phyloP scores from a whole-genome alignment of 2,888 invertebrate species.

The Sthenelais limicola region DNA sequence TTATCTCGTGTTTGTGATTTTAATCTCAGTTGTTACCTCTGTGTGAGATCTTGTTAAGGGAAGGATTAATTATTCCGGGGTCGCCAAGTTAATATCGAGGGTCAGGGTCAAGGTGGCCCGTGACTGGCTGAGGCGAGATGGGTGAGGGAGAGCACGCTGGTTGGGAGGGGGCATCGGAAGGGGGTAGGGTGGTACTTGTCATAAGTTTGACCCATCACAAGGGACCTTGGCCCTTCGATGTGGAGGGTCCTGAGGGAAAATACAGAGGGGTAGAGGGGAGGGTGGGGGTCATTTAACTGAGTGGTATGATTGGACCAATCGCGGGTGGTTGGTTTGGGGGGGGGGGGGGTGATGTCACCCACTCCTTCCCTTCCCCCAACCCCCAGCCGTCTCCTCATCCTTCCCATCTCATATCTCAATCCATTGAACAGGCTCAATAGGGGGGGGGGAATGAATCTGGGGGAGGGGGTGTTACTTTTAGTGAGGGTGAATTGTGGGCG shows the following conservation, averaged over 20 bases:
- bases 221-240: too few species aligned
- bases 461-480: too few species aligned
- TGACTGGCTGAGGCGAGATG: too few species aligned
- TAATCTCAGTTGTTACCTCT: too few species aligned
- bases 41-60: conserved; percentile 17
- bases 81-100: conserved; percentile 2
- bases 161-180: background rate
- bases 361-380: conserved; percentile 6
- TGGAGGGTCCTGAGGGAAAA: background rate
- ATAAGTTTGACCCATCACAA: conserved; percentile 11
- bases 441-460: too few species aligned
- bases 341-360: background rate
- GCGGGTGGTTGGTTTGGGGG: too few species aligned
- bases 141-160: background rate
- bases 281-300: background rate
- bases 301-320: too few species aligned
- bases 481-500: too few species aligned
- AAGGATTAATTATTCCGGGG: conserved; percentile 31
- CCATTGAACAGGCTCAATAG: too few species aligned
- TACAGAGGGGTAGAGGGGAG: background rate
- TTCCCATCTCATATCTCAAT: too few species aligned
- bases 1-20: too few species aligned
- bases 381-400: too few species aligned
- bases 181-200: conserved; percentile 12
- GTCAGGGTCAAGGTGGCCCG: conserved; percentile 31